These are phyloP conservation scores for Drosophila dunni DNA, from an alignment of 1,140 invertebrate species.

Conservation along the genomic window DNA sequence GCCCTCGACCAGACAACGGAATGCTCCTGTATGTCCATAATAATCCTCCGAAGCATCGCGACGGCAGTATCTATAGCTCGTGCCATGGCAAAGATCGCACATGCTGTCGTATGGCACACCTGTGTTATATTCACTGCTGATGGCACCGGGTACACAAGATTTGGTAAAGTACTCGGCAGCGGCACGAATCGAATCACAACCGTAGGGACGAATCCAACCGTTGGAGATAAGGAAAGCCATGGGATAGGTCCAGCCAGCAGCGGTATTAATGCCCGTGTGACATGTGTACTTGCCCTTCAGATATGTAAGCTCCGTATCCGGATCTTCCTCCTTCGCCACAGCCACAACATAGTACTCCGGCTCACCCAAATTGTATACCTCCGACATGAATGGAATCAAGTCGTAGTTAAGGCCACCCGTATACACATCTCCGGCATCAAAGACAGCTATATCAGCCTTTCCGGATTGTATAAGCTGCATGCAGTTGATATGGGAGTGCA, in stretches of 20 bases:
- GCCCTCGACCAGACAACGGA: constrained; percentile 96
- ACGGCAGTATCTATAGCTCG: constrained; percentile 92
- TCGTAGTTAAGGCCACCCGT: constrained; percentile 93
- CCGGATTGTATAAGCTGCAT: constrained; percentile 93
- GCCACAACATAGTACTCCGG: constrained; percentile 97
- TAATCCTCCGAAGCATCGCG: constrained; percentile 95
- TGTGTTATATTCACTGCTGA: constrained; percentile 93
- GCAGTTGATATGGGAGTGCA: constrained; percentile 94
- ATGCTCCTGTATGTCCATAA: constrained; percentile 95
- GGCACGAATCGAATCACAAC: constrained; percentile 94
- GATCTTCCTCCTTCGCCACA: constrained; percentile 94
- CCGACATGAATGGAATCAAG: constrained; percentile 94
- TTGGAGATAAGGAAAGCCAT: constrained; percentile 97
- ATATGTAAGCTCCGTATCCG: constrained; percentile 94
- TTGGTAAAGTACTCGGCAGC: constrained; percentile 97
- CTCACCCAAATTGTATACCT: constrained; percentile 94
- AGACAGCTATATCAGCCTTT: constrained; percentile 93
- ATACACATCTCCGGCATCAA: constrained; percentile 97
- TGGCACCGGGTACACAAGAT: constrained; percentile 94
- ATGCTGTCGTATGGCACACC: constrained; percentile 94
- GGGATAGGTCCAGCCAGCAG: constrained; percentile 98
- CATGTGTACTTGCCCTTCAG: constrained; percentile 95
- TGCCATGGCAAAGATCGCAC: constrained; percentile 96
- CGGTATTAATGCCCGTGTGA: constrained; percentile 95
- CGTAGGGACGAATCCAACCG: constrained; percentile 95